Conservation (phyloP, 2,888 invertebrate species). For the Drosophila birchii region DNA sequence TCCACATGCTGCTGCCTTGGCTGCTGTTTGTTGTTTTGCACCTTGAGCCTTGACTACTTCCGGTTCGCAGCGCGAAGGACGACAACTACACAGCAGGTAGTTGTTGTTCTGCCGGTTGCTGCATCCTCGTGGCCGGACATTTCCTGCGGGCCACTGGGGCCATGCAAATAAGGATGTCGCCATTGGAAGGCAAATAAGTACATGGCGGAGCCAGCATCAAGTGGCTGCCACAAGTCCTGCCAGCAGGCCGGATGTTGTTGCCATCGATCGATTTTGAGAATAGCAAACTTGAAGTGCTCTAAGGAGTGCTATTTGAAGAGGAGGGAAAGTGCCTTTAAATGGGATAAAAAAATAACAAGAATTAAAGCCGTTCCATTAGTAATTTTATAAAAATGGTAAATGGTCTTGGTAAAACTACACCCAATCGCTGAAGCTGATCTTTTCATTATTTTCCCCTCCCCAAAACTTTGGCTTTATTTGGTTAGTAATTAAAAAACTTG, state of each 20-base stretch:
- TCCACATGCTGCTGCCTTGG: constrained; percentile 61
- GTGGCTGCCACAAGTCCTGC: constrained; percentile 57
- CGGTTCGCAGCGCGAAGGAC: constrained; percentile 75
- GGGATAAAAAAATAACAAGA: too few relatives aligned
- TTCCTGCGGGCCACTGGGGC: constrained; percentile 65
- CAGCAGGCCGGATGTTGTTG: constrained; percentile 59
- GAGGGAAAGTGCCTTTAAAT: too few relatives aligned
- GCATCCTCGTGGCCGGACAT: constrained; percentile 58
- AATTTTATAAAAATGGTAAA: too few relatives aligned
- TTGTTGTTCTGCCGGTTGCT: constrained; percentile 47
- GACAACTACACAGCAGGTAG: constrained; percentile 63
- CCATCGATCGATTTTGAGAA: constrained; percentile 50
- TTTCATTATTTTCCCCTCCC: not conserved
- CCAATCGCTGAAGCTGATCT: not conserved
- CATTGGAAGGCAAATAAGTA: constrained; percentile 19
- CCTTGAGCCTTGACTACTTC: constrained; percentile 78
- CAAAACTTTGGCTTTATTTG: constrained; percentile 12
- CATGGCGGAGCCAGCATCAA: constrained; percentile 39
- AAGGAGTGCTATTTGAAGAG: not conserved
- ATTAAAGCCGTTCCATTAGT: too few relatives aligned
- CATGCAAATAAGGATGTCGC: constrained; percentile 77
- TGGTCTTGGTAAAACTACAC: not conserved
- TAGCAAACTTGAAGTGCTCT: constrained; percentile 16
- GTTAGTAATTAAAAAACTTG: constrained; percentile 34
- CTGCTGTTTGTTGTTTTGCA: constrained; percentile 65